Evolutionary conservation across 2,113 vertebrate species (phyloP).

Genomic region (Pteruthius melanotis): DNA sequence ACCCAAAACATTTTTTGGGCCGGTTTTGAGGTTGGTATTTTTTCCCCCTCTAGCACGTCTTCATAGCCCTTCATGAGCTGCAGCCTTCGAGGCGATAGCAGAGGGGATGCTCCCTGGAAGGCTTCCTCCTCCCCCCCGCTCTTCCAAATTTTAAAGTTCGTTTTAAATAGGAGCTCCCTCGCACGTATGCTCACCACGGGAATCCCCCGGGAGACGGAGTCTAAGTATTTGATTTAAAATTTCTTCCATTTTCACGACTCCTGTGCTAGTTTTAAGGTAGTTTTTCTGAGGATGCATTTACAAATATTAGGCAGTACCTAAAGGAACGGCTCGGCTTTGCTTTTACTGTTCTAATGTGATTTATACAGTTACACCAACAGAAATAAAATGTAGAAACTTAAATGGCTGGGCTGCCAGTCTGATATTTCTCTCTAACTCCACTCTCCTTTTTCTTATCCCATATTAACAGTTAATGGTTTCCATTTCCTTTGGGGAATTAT

Average conservation of each 20-base stretch:
- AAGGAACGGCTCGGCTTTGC: not conserved
- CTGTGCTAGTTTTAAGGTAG: not conserved
- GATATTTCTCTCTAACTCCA: not conserved
- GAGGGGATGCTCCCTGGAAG: not conserved
- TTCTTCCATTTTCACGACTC: not conserved
- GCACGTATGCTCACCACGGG: not conserved
- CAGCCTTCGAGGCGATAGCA: not conserved
- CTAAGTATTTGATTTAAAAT: not conserved
- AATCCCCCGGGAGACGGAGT: not conserved
- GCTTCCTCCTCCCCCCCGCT: not conserved
- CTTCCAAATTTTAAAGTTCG: not conserved
- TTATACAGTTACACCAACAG: not conserved
- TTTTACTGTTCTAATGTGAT: not conserved
- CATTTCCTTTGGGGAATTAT: not conserved
- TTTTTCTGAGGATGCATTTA: not conserved
- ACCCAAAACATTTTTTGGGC: not conserved
- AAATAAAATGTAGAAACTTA: not conserved
- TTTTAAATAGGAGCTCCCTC: not conserved
- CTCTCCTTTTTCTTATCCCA: not conserved
- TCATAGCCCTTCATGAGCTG: not conserved
- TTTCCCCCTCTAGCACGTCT: no score
- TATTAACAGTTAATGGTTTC: not conserved
- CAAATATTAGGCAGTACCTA: not conserved
- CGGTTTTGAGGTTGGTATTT: no score
- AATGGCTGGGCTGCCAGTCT: not conserved